Conservation (phyloP, 2,113 vertebrate genomes). For the Brachyhypopomus gauderio region DNA sequence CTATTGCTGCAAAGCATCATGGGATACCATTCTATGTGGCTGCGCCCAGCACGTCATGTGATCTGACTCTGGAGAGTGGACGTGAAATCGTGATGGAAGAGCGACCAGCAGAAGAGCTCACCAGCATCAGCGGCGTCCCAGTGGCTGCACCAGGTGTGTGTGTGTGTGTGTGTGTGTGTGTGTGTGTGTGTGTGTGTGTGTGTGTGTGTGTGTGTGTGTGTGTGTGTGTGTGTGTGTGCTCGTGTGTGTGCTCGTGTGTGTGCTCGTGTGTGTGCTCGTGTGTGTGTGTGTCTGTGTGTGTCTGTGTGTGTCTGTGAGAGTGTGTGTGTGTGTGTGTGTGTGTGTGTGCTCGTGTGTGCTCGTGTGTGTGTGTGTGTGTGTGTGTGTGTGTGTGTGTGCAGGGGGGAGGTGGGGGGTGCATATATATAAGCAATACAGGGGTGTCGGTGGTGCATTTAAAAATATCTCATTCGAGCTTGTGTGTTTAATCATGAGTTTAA, state of each 20-base stretch:
- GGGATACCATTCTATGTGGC: slow-evolving; percentile 90
- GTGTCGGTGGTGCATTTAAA: too few relatives aligned
- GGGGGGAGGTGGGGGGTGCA: too few relatives aligned
- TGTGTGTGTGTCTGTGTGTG: slow-evolving; percentile 59
- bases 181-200: slow-evolving; percentile 21
- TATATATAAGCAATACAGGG: too few relatives aligned
- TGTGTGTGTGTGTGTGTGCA: neutral
- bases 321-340: slow-evolving; percentile 58
- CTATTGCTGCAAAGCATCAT: slow-evolving; percentile 82
- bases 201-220: too few relatives aligned
- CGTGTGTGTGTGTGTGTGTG: slow-evolving; percentile 67
- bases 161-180: slow-evolving; percentile 55
- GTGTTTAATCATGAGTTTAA: too few relatives aligned
- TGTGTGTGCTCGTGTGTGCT: too few relatives aligned
- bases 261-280: slow-evolving; percentile 65
- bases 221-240: too few relatives aligned
- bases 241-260: slow-evolving; percentile 59
- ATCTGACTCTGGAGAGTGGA: slow-evolving; percentile 79
- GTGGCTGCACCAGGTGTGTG: slow-evolving; percentile 81
- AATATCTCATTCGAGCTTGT: too few relatives aligned
- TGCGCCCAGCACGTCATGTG: slow-evolving; percentile 86
- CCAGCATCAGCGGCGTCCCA: slow-evolving; percentile 78
- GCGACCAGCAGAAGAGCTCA: slow-evolving; percentile 81
- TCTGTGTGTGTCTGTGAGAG: slow-evolving; percentile 18
- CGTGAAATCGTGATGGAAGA: slow-evolving; percentile 84